Percentiles rank a stretch among this genome's conserved stretches.
Conservation (phyloP, 2,113 vertebrate genomes). For the Arothron firmamentum region DNA sequence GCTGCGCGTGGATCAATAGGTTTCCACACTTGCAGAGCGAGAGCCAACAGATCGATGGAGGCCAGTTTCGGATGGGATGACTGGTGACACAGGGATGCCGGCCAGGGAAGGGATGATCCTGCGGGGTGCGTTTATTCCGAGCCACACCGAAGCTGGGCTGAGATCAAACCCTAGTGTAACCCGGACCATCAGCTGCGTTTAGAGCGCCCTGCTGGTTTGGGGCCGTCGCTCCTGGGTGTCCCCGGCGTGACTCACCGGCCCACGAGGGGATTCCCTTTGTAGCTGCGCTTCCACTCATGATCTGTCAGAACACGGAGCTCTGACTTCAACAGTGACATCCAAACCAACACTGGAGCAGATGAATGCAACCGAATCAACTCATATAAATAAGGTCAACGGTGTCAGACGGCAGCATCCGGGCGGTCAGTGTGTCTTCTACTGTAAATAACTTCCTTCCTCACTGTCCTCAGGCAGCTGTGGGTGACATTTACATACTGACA, state of each 20-base stretch:
- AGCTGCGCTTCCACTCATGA: constrained; percentile 1
- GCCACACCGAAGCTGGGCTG: not conserved
- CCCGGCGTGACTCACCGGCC: not conserved
- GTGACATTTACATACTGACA: not conserved
- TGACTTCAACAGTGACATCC: not conserved
- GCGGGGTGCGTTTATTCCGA: too few relatives aligned
- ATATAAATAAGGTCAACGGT: not conserved
- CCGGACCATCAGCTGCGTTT: constrained; percentile 9
- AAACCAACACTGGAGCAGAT: too few relatives aligned
- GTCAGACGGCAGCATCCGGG: not conserved
- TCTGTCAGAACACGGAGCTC: not conserved
- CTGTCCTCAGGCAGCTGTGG: not conserved
- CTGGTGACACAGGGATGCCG: constrained; percentile 1
- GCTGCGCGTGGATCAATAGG: constrained; percentile 25
- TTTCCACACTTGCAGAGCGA: constrained; percentile 40
- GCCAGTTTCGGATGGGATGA: constrained; percentile 22
- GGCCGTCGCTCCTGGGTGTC: constrained; percentile 20
- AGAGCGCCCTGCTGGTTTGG: constrained; percentile 18
- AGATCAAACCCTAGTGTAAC: not conserved
- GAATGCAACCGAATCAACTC: not conserved
- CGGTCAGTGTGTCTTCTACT: not conserved
- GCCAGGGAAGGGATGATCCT: not conserved
- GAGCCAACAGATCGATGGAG: constrained; percentile 43
- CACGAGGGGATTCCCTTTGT: constrained; percentile 9
- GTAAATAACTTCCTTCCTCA: constrained; percentile 15